Percentiles rank a stretch among this genome's conserved stretches.
Evolutionary conservation across 2,797 vertebrate species (phyloP).

Genomic region (Denticeps clupeoides): DNA sequence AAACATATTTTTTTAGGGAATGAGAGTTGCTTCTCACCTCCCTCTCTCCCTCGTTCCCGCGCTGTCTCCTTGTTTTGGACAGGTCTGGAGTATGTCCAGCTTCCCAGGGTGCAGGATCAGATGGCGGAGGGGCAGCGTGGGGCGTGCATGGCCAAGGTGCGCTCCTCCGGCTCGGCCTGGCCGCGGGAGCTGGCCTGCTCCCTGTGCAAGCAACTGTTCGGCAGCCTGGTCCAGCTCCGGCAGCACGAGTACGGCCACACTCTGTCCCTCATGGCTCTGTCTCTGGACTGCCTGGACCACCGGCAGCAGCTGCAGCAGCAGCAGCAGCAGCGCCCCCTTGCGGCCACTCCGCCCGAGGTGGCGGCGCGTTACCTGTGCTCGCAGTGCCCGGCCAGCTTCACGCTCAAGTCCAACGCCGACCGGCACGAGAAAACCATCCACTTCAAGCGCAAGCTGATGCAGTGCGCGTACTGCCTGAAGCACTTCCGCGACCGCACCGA

Average conservation of each 20-base stretch:
- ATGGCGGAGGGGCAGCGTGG: conserved; percentile 49
- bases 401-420: conserved; percentile 72
- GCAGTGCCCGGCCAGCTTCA: conserved; percentile 69
- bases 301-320: conserved; percentile 21
- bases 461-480: conserved; percentile 58
- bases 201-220: conserved; percentile 69
- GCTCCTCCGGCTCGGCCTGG: conserved; percentile 41
- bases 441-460: conserved; percentile 71
- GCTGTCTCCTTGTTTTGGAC: conserved; percentile 4
- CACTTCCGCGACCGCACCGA: conserved; percentile 66
- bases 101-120: conserved; percentile 43
- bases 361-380: conserved; percentile 65
- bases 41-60: conserved; percentile 11
- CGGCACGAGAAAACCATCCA: conserved; percentile 69
- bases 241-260: conserved; percentile 60
- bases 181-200: conserved; percentile 57
- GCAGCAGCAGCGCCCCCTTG: conserved; percentile 18
- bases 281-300: conserved; percentile 39
- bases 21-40: conserved; percentile 18
- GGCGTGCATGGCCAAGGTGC: conserved; percentile 38
- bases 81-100: conserved; percentile 50
- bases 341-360: conserved; percentile 24
- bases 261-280: conserved; percentile 58
- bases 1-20: no score
- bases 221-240: conserved; percentile 58